These are phyloP conservation scores for Zonitis immaculata DNA, from an alignment of 2,888 invertebrate species.

Conservation along the genomic window DNA sequence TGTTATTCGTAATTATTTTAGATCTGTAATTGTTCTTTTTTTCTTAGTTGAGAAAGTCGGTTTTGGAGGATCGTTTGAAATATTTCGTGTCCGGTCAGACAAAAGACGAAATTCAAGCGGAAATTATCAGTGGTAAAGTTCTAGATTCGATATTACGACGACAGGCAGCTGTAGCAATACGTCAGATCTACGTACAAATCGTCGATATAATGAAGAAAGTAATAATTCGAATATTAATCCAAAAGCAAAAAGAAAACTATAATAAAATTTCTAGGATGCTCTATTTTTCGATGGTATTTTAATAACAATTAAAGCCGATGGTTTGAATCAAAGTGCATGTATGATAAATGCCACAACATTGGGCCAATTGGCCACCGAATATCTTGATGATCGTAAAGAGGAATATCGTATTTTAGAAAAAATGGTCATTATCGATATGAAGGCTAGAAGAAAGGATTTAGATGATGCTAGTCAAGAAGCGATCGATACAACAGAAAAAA, in stretches of 20 bases:
- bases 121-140: slow-evolving; percentile 58
- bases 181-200: slow-evolving; percentile 58
- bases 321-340: slow-evolving; percentile 57
- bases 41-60: slow-evolving; percentile 52
- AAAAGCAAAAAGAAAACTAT: too few species aligned
- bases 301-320: slow-evolving; percentile 56
- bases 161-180: slow-evolving; percentile 61
- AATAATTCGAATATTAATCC: too few species aligned
- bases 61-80: slow-evolving; percentile 52
- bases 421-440: slow-evolving; percentile 60
- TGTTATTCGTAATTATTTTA: not conserved
- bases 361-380: slow-evolving; percentile 64
- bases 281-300: slow-evolving; percentile 61
- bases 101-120: slow-evolving; percentile 51
- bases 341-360: slow-evolving; percentile 60
- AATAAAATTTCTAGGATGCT: too few species aligned
- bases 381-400: slow-evolving; percentile 59
- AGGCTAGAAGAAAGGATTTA: slow-evolving; percentile 55
- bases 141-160: slow-evolving; percentile 60
- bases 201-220: slow-evolving; percentile 61
- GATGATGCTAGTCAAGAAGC: slow-evolving; percentile 50
- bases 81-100: slow-evolving; percentile 35
- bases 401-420: slow-evolving; percentile 57
- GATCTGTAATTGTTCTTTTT: too few species aligned
- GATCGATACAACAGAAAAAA: slow-evolving; percentile 45